These are phyloP conservation scores for Morus bassanus DNA, from an alignment of 2,797 vertebrate genomes.

Conservation along the genomic window DNA sequence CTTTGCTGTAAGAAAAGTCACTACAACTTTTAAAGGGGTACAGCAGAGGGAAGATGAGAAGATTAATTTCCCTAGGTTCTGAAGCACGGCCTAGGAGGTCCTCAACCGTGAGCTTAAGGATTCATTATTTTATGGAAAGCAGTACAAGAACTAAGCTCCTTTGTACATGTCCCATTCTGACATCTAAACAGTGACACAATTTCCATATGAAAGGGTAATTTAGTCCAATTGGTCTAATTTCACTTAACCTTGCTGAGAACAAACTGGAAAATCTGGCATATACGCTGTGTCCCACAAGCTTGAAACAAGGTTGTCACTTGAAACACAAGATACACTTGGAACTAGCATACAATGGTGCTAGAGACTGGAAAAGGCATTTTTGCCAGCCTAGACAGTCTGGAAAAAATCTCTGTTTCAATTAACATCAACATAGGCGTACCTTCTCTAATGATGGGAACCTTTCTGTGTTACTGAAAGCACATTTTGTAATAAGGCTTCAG, in stretches of 20 bases:
- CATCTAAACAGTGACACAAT: slow-evolving; percentile 6
- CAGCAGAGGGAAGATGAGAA: not conserved
- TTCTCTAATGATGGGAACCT: not conserved
- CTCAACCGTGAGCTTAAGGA: not conserved
- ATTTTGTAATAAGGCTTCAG: not conserved
- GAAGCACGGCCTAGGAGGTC: not conserved
- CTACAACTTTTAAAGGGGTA: not conserved
- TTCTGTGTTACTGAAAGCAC: not conserved
- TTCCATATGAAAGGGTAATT: not conserved
- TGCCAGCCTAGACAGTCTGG: not conserved
- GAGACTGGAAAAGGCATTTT: not conserved
- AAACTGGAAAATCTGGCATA: not conserved
- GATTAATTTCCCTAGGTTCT: not conserved
- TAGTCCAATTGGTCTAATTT: slow-evolving; percentile 3
- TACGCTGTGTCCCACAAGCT: not conserved
- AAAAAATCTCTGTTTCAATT: not conserved
- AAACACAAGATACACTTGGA: not conserved
- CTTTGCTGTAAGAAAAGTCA: not conserved
- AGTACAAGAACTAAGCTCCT: not conserved
- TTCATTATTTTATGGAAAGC: not conserved
- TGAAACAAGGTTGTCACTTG: not conserved
- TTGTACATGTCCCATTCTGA: not conserved
- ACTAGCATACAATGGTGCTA: not conserved
- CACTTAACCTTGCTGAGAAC: slow-evolving; percentile 10
- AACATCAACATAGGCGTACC: not conserved